Evolutionary conservation across 2,797 vertebrate species (phyloP), one percentile per base, ranked within the genome.

Genomic region (Echeneis naucrates): DNA sequence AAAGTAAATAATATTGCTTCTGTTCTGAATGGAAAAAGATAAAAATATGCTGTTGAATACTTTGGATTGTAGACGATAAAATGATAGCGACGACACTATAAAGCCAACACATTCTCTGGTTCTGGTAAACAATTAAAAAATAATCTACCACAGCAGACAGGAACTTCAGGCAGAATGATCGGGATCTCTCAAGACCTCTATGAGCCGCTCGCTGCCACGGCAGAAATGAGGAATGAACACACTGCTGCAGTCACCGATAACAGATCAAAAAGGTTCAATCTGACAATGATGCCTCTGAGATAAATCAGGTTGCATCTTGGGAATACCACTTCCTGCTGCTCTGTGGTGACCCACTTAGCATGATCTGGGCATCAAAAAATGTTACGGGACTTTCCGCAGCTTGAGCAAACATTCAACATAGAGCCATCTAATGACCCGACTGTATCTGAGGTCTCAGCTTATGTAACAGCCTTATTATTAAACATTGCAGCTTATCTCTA

Each of bases 331-430:
- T 80, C 73, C 73, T 63, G 70, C 64, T 61, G 57, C 68, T 68
- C 65, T 60, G 71, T 81, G 24, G 55, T 85, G 90, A 88, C 90
- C 88, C 76, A 91, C 78, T 88, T 88, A 72, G 53, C 50, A 53
- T 63, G 50, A 75, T 74, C 85, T 27, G 73, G 59, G 72, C 30
- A 40, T 69, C 68, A 68, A 48, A 84, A 62, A 27, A 44, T 19
- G 59, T 67, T 77, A 66, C 26, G 21, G 77, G 77, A 73, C 64
- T 77, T 86, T 87, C 75, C 64, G 75, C 44, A 67, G 72, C 56
- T 62, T 23, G 44, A 75, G 64, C 59, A 65, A 77, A 68, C 60
- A 68, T 63, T 63, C 11, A 58, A 32, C 52, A 61, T 23, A 2
- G 53, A 48, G 37, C 14, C 35, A 53, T 63, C 65, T 68, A 55